Base-by-base conservation (phyloP, 1,140 invertebrate genomes). In the Sitophilus oryzae region DNA sequence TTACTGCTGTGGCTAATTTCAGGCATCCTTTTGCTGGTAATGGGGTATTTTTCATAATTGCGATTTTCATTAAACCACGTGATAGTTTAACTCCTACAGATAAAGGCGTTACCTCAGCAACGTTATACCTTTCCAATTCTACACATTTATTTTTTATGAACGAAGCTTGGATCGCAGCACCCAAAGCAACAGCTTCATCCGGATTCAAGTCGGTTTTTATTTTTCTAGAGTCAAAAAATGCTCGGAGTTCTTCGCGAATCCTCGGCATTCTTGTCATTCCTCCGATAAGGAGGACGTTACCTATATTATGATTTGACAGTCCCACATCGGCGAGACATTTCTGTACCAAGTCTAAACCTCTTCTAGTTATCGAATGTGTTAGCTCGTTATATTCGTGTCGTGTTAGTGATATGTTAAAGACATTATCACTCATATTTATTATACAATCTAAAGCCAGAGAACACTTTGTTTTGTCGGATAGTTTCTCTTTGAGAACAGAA, bases 301-400 rank as follows among this genome's bases (percentile, higher is more conserved):
- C 20, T 15, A 58, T 52, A 15, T 44, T 22, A 15, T 3, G 8
- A 20, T 4, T 21, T 3, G 42, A 21, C 14, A 62, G 23, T 34
- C 49, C 52, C 0, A 45, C 40, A 15, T 59, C 49, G 15, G 23
- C 5, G 6, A 62, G 36, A 42, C 57, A 62, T 23, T 50, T 19
- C 15, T 56, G 41, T 14, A 62, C 47, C 35, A 61, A 51, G 0
- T 23, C 37, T n/a, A 56, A 50, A 20, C 25, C 36, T 23, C 38
- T 20, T 66, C 85, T n/a, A 38, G 5, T 38, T 9, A 3, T 41
- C 11, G 41, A 34, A 35, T 22, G 43, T 35, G 35, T n/a, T n/a
- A n/a, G n/a, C n/a, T n/a, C n/a, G n/a, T n/a, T n/a, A n/a, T n/a
- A n/a, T n/a, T n/a, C n/a, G n/a, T n/a, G n/a, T n/a, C n/a, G n/a